Evolutionary conservation across 2,113 vertebrate genomes (phyloP).

Genomic region (Syngnathus typhle): DNA sequence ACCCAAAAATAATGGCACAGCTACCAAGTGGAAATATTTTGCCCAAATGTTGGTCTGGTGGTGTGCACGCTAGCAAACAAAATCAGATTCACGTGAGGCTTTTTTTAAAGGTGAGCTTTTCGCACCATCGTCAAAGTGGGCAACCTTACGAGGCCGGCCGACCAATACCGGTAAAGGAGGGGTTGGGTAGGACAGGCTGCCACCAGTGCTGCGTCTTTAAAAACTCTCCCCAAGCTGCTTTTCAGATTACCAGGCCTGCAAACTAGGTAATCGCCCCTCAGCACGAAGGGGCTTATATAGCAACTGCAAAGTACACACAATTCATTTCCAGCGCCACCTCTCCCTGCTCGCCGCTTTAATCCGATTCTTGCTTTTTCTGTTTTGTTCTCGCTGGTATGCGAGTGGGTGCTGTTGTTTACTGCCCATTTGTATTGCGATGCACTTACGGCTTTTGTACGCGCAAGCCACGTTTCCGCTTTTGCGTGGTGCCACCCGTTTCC

Average conservation of each 20-base stretch:
- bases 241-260: constrained; percentile 67
- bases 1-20: constrained; percentile 13
- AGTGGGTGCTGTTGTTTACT: constrained; percentile 38
- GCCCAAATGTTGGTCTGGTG: not conserved
- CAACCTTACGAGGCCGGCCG: constrained; percentile 11
- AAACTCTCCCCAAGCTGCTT: constrained; percentile 69
- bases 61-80: not conserved
- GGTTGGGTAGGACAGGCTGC: constrained; percentile 53
- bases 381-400: constrained; percentile 26
- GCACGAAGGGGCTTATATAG: constrained; percentile 66
- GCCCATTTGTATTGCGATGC: constrained; percentile 18
- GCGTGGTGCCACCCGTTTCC: constrained; percentile 25
- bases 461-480: constrained; percentile 5
- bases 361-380: constrained; percentile 42
- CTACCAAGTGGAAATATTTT: not conserved
- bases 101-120: not conserved
- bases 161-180: constrained; percentile 26
- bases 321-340: constrained; percentile 43
- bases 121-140: not conserved
- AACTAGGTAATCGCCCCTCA: constrained; percentile 66
- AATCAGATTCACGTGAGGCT: not conserved
- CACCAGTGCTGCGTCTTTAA: constrained; percentile 61
- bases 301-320: constrained; percentile 52
- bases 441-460: constrained; percentile 14
- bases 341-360: constrained; percentile 40